phyloP scores from a whole-genome alignment of 2,797 vertebrate genomes.

The Hyperoplus lanceolatus region DNA sequence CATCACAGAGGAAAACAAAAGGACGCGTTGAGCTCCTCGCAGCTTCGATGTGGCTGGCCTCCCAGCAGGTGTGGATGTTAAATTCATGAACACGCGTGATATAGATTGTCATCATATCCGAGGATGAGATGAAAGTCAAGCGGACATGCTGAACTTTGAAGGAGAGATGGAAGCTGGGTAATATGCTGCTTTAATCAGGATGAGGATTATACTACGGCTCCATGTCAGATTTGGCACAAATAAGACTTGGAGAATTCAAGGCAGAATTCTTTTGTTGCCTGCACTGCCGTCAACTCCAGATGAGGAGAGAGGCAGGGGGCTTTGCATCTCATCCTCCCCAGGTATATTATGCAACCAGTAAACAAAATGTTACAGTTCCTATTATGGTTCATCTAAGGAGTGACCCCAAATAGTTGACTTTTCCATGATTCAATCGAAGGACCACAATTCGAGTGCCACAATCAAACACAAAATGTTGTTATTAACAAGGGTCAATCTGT shows the following conservation, averaged over 20 bases:
- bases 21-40: slow-evolving; percentile 39
- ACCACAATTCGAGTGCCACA: no score
- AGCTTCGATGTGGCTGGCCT: slow-evolving; percentile 30
- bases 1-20: slow-evolving; percentile 52
- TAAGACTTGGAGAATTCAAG: slow-evolving; percentile 55
- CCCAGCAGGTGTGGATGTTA: slow-evolving; percentile 63
- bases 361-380: not conserved
- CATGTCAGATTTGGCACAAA: slow-evolving; percentile 54
- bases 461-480: no score
- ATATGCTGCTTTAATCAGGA: slow-evolving; percentile 59
- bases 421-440: no score
- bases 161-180: slow-evolving; percentile 41
- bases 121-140: slow-evolving; percentile 55
- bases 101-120: slow-evolving; percentile 57
- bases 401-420: no score
- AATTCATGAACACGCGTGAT: slow-evolving; percentile 74
- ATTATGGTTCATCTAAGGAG: no score
- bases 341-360: slow-evolving; percentile 25
- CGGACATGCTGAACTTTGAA: slow-evolving; percentile 56
- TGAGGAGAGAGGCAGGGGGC: slow-evolving; percentile 10
- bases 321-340: slow-evolving; percentile 33
- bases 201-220: slow-evolving; percentile 57
- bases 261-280: slow-evolving; percentile 46
- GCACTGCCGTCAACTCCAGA: slow-evolving; percentile 25
- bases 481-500: no score